Base-by-base conservation (phyloP, 2,888 invertebrate species). In the Drepana falcataria region DNA sequence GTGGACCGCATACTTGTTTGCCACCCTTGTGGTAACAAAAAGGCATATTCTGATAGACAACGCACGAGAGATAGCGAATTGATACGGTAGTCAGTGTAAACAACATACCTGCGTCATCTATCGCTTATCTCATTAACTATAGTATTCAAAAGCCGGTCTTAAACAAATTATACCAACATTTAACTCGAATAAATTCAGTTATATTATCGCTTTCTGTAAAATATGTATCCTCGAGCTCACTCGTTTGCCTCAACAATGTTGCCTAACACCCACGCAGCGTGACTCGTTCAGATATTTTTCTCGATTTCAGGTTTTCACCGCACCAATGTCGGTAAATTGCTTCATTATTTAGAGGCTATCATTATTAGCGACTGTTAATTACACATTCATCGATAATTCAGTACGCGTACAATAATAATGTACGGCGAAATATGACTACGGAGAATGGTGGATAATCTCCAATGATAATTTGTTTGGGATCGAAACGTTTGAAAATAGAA, bases 401-500 rank as follows among this genome's bases (percentile, higher is more conserved):
- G 59, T 53, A 49, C 58, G 59, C 59, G 55, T 53, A 49, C 53
- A 63, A 59, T 64, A 60, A 60, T 73, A 65, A 71, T 59, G 60
- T 65, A 53, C 56, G 53, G 70, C 61, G 54, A 72, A 73, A 71
- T 70, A 73, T 69, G 68, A 66, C 63, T 58, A 56, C 59, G 64
- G 73, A 73, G 71, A 21, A 21, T 70, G 72, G 71, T 59, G 56
- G 65, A 64, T 71, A 64, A 75, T 73, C 68, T 57, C 67, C 66
- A 64, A 68, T 66, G 72, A 72, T 74, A 74, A 74, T 77, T 70
- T 64, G 69, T 73, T 76, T 66, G 66, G 63, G 67, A 77, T 78
- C 69, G 63, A 64, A 73, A 68, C 66, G 68, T 75, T 77, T 73
- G 54, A 78, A 84, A 84, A 83, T 83, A 83, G 82, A 81, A 69